These are phyloP conservation scores for Propithecus perrieri DNA, from an alignment of 2,797 vertebrate species.

Conservation along the genomic window DNA sequence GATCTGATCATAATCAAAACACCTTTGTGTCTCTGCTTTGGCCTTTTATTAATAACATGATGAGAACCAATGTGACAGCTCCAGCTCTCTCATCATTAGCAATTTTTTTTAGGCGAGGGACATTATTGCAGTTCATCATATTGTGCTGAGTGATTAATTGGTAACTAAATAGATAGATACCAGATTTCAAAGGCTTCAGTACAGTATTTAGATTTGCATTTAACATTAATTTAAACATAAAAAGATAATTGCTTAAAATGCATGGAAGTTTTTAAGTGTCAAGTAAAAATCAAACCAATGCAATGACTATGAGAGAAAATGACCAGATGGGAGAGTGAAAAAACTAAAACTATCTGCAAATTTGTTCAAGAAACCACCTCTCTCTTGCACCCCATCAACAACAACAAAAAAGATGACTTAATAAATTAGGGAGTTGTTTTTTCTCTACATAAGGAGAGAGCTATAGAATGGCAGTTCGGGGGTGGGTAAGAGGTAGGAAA, in stretches of 20 bases:
- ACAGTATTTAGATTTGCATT: not conserved
- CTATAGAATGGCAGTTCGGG: not conserved
- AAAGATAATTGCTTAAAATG: not conserved
- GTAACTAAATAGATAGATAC: not conserved
- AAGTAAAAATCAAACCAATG: not conserved
- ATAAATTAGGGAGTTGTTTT: not conserved
- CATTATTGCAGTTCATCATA: not conserved
- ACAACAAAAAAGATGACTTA: not conserved
- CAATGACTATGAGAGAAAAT: not conserved
- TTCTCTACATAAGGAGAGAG: not conserved
- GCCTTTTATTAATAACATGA: not conserved
- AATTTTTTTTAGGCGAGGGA: not conserved
- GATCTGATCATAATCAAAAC: not conserved
- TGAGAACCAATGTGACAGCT: not conserved
- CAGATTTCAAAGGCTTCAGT: not conserved
- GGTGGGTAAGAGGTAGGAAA: not conserved
- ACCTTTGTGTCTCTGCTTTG: not conserved
- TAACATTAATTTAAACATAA: not conserved
- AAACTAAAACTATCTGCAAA: not conserved
- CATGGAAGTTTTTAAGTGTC: not conserved
- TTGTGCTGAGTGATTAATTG: constrained; percentile 34
- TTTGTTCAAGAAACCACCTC: not conserved
- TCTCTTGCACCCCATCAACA: not conserved
- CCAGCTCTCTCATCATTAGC: not conserved
- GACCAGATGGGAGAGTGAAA: not conserved